Evolutionary conservation across 2,888 invertebrate genomes (phyloP).

Genomic region (Cremastinae sp.): DNA sequence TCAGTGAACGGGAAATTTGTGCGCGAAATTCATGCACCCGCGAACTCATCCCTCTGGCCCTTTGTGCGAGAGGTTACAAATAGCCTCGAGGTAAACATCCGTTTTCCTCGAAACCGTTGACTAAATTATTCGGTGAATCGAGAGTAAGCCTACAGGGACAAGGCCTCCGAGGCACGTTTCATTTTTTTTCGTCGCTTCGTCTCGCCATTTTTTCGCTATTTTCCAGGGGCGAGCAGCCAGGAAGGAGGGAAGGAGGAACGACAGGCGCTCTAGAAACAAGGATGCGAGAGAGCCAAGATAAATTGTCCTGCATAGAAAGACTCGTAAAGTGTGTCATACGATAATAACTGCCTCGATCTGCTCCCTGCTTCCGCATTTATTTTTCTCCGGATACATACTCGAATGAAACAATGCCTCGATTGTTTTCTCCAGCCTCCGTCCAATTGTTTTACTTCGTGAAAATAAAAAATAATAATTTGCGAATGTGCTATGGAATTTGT

Average conservation of each 20-base stretch:
- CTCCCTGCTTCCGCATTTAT: neutral
- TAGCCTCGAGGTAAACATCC: constrained; percentile 55
- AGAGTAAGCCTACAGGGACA: constrained; percentile 6
- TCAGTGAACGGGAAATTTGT: constrained; percentile 46
- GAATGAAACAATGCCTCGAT: too few relatives aligned
- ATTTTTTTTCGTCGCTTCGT: constrained; percentile 28
- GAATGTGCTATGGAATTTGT: too few relatives aligned
- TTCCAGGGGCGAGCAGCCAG: neutral
- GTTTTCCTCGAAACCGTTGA: constrained; percentile 52
- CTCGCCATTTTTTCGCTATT: constrained; percentile 3
- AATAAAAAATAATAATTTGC: constrained; percentile 1
- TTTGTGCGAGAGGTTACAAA: constrained; percentile 47
- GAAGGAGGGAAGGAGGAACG: neutral
- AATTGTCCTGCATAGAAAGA: constrained; percentile 37
- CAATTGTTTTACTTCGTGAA: constrained; percentile 4
- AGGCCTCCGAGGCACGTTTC: constrained; percentile 4
- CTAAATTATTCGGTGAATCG: constrained; percentile 57
- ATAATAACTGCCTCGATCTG: constrained; percentile 16
- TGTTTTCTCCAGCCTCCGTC: too few relatives aligned
- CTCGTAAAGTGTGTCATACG: constrained; percentile 48
- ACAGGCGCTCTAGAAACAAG: constrained; percentile 7
- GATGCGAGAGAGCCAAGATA: constrained; percentile 24
- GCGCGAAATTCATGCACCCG: constrained; percentile 32
- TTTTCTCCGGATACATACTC: neutral
- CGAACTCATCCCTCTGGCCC: constrained; percentile 3